These are phyloP conservation scores for Hypena proboscidalis DNA, from an alignment of 2,888 invertebrate species.

Conservation along the genomic window DNA sequence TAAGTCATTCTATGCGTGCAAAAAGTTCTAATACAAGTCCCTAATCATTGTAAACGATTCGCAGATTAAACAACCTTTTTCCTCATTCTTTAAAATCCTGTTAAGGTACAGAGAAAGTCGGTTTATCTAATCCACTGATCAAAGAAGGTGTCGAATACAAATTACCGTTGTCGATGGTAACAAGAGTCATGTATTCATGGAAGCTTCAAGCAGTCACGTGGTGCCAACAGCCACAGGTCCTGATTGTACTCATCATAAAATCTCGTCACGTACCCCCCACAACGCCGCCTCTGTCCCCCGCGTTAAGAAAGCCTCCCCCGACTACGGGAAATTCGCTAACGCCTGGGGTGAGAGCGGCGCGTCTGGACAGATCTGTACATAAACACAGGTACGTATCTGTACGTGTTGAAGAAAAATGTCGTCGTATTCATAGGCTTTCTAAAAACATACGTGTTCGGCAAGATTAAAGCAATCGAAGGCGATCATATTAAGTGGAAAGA, in stretches of 20 bases:
- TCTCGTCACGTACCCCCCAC: conserved; percentile 65
- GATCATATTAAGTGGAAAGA: no score
- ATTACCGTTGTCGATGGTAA: conserved; percentile 22
- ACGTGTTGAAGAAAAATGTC: background rate
- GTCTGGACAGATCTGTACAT: conserved; percentile 27
- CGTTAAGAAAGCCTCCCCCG: conserved; percentile 47
- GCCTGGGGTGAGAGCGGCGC: conserved; percentile 31
- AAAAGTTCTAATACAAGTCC: no score
- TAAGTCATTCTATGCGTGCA: no score
- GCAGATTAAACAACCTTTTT: no score
- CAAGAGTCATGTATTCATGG: conserved; percentile 51
- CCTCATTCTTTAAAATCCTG: no score
- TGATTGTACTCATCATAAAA: conserved; percentile 75
- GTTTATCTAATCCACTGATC: no score
- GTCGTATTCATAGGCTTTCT: no score
- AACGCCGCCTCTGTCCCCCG: conserved; percentile 36
- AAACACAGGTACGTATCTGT: conserved; percentile 15
- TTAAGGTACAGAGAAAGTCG: no score
- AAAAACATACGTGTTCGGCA: no score
- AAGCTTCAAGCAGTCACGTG: conserved; percentile 55
- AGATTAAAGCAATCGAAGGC: no score
- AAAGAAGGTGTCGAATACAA: background rate
- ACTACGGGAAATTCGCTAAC: conserved; percentile 43
- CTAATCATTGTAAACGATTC: no score
- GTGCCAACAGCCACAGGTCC: conserved; percentile 56